Evolutionary conservation across 1,140 invertebrate species (phyloP), one percentile per base, ranked within the genome.

Genomic region (Drosophila sulfurigaster): DNA sequence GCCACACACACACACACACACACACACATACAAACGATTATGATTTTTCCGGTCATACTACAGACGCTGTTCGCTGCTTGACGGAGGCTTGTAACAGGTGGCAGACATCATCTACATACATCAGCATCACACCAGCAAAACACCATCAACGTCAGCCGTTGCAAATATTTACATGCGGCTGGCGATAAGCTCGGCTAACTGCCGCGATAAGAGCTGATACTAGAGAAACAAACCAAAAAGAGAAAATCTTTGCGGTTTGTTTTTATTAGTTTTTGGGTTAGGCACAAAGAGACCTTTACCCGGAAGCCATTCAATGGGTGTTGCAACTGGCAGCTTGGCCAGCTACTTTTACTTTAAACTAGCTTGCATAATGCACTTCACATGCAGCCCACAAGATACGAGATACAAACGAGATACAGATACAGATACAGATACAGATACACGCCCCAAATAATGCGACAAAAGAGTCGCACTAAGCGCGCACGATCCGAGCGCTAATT

Each of bases 341-440:
- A 76, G 77, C 72, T 80, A 83, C 81, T 83, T 83, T 83, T 83
- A 83, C 81, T 83, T 83, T 77, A 77, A 73, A 69, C 48, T 71
- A 64, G 66, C 58, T 75, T 75, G 54, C 73, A 75, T 70, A 70
- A 75, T 54, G 45, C 59, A 63, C 41, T n/a, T 16, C 30, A 16
- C 46, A 48, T 16, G 16, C 46, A 48, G 25, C n/a, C 25, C 13
- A 15, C 41, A 30, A 43, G 59, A 30, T 38, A 46, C 45, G n/a
- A 15, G 51, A 16, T 43, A 57, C 35, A 77, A 6, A 45, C 52
- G 2, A 52, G 25, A 15, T 70, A 20, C 32, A 56, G 59, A 38
- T 64, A 41, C 60, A 64, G 16, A 38, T 35, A 57, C 30, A 74
- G 74, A 79, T 77, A 56, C 67, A 60, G 70, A 57, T 54, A 76